Conservation (phyloP, 2,113 vertebrate species). For the Oxyruncus cristatus region DNA sequence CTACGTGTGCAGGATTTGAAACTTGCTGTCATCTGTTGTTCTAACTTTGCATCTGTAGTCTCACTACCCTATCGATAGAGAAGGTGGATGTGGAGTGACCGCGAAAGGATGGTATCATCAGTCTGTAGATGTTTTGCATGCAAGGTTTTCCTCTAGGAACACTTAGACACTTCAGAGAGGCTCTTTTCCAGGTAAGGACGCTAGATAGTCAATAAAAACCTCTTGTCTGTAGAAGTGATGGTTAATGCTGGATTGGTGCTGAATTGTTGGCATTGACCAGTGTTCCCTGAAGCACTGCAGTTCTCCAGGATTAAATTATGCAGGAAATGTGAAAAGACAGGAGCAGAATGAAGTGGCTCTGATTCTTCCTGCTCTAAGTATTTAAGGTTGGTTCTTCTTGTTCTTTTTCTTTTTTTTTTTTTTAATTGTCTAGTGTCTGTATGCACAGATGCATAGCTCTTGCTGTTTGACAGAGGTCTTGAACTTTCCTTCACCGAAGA, state of each 20-base stretch:
- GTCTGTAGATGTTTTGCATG: not conserved
- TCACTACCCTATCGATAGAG: accelerated
- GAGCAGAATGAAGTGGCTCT: not conserved
- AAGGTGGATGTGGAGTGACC: not conserved
- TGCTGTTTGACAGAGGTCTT: not conserved
- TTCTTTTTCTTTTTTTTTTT: not conserved
- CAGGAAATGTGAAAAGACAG: not conserved
- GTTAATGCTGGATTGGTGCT: not conserved
- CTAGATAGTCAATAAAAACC: not conserved
- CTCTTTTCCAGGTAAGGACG: not conserved
- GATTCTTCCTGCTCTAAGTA: not conserved
- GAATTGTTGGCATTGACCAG: not conserved
- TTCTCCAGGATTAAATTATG: not conserved
- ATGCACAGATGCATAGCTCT: not conserved
- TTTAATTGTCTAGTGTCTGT: not conserved
- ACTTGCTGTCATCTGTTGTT: accelerated
- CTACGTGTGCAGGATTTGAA: not conserved
- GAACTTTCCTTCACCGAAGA: not conserved
- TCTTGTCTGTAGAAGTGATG: not conserved
- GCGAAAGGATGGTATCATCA: not conserved
- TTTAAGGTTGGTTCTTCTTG: not conserved
- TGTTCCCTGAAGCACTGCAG: not conserved
- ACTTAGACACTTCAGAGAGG: not conserved
- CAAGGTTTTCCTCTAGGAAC: not conserved
- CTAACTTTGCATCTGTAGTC: not conserved